Conservation (phyloP, 2,797 vertebrate genomes). For the Siniperca obscura region DNA sequence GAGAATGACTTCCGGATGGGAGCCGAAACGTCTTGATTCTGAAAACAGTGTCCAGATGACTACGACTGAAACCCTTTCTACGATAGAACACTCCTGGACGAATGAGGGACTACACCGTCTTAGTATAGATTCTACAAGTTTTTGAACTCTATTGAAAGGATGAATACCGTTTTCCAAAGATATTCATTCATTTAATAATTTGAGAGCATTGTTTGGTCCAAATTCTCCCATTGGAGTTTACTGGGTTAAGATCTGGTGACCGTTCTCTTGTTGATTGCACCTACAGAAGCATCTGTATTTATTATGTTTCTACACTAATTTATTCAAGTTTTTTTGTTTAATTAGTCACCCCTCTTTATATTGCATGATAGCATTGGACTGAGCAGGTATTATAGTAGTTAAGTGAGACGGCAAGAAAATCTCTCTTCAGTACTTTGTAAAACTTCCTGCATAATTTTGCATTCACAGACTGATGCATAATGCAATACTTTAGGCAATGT, state of each 20-base stretch:
- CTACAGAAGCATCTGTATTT: not conserved
- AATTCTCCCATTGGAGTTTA: not conserved
- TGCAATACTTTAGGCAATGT: not conserved
- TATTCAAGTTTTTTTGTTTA: not conserved
- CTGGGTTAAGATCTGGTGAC: not conserved
- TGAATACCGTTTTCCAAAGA: not conserved
- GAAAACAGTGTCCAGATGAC: too few species aligned
- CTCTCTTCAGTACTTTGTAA: not conserved
- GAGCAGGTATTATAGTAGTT: not conserved
- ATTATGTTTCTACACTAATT: not conserved
- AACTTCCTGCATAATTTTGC: not conserved
- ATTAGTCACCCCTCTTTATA: not conserved
- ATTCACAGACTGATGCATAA: constrained; percentile 6
- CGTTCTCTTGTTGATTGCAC: not conserved
- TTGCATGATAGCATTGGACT: not conserved
- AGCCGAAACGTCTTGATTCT: too few species aligned
- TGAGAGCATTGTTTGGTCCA: not conserved
- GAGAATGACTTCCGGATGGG: too few species aligned
- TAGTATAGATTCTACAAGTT: not conserved
- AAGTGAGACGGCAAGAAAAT: not conserved
- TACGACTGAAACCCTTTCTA: too few species aligned
- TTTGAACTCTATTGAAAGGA: not conserved
- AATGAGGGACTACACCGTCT: too few species aligned
- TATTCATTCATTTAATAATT: not conserved
- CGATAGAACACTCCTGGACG: too few species aligned